These are phyloP conservation scores for Ptiloglossa arizonensis DNA, from an alignment of 1,140 invertebrate genomes.

Conservation along the genomic window DNA sequence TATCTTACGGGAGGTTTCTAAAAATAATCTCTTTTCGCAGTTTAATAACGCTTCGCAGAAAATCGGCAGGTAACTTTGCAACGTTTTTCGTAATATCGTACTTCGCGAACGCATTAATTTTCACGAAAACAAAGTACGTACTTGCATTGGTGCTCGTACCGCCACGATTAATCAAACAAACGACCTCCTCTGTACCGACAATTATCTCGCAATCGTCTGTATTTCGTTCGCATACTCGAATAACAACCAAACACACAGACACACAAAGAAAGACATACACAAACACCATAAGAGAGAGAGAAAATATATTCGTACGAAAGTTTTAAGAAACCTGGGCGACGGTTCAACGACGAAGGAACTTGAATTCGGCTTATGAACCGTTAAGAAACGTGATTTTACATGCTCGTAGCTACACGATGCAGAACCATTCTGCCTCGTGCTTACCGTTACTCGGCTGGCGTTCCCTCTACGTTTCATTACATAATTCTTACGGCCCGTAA, in stretches of 20 bases:
- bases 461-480: slow-evolving; percentile 17
- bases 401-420: slow-evolving; percentile 37
- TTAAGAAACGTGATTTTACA: slow-evolving; percentile 55
- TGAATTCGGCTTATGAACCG: slow-evolving; percentile 54
- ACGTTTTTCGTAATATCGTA: background rate
- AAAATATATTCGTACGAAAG: background rate
- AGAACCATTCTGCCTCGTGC: slow-evolving; percentile 40
- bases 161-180: background rate
- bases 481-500: slow-evolving; percentile 13
- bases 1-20: too few species aligned
- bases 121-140: too few species aligned
- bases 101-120: too few species aligned
- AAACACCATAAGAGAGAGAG: too few species aligned
- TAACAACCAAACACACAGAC: background rate
- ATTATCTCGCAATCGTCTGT: background rate
- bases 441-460: slow-evolving; percentile 56
- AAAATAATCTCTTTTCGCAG: too few species aligned
- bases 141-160: background rate
- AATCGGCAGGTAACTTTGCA: too few species aligned
- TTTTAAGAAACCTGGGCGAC: background rate
- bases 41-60: too few species aligned
- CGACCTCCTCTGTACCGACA: background rate
- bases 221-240: background rate
- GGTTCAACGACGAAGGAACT: slow-evolving; percentile 12
- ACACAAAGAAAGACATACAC: too few species aligned